Evolutionary conservation across 2,113 vertebrate genomes (phyloP).

Genomic region (Halichoerus grypus): DNA sequence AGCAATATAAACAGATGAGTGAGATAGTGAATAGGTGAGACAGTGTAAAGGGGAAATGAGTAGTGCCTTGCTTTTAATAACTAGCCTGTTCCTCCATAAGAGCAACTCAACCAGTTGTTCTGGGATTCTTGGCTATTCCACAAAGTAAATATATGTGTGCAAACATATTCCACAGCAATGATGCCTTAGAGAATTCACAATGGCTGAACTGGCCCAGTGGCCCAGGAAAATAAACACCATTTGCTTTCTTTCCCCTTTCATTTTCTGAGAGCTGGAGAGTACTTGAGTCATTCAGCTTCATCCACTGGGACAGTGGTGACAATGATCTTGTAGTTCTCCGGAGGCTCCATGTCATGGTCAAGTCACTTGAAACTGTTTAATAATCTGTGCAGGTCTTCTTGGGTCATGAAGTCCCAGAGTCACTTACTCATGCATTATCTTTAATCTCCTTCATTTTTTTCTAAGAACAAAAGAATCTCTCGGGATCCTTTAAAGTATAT

Average conservation of each 20-base stretch:
- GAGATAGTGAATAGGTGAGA: neutral
- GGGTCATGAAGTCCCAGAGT: constrained; percentile 52
- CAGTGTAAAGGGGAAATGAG: neutral
- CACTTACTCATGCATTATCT: constrained; percentile 34
- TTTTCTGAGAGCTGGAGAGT: constrained; percentile 38
- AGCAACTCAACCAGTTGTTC: neutral
- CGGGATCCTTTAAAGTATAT: constrained; percentile 34
- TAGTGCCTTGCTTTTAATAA: neutral
- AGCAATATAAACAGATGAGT: neutral
- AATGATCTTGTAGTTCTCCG: constrained; percentile 50
- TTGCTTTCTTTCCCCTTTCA: constrained; percentile 42
- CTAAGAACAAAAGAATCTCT: constrained; percentile 12
- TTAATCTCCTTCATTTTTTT: neutral
- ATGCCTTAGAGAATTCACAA: constrained; percentile 53
- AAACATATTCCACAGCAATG: neutral
- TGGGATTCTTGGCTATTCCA: constrained; percentile 12
- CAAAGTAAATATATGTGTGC: constrained; percentile 38
- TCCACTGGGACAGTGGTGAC: constrained; percentile 58
- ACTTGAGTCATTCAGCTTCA: neutral
- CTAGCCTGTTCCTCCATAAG: neutral
- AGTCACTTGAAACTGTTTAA: constrained; percentile 66
- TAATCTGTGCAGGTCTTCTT: constrained; percentile 60
- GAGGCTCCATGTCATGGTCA: constrained; percentile 50
- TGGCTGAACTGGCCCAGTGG: neutral
- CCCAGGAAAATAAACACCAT: constrained; percentile 61